Conservation (phyloP, 2,888 invertebrate species). For the Fragum whitleyi region DNA sequence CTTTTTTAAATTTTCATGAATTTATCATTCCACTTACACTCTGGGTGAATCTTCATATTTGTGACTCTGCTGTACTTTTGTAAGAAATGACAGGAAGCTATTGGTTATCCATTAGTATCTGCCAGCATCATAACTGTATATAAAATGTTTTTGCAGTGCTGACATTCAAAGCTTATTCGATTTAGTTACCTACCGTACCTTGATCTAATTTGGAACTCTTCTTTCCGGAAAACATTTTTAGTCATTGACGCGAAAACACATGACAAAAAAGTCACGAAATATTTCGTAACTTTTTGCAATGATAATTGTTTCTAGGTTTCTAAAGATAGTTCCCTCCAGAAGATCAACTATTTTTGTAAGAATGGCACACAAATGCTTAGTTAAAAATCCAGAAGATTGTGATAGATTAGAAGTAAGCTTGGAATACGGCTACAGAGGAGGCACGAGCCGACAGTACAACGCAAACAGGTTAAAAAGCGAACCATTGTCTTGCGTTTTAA, state of each 20-base stretch:
- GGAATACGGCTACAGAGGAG: constrained; percentile 62
- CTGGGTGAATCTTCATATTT: no score
- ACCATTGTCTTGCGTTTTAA: constrained; percentile 63
- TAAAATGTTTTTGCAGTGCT: no score
- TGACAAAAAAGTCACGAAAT: neutral
- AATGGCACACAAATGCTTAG: constrained; percentile 17
- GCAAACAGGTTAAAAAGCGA: constrained; percentile 73
- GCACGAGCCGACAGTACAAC: constrained; percentile 66
- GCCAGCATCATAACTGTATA: no score
- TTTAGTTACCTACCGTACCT: neutral
- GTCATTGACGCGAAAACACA: constrained; percentile 8
- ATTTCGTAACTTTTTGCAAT: neutral
- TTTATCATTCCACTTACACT: no score
- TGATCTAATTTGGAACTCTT: neutral
- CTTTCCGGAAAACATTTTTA: neutral
- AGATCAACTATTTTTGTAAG: neutral
- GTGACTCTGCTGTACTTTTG: no score
- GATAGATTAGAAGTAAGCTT: constrained; percentile 69
- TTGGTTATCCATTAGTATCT: no score
- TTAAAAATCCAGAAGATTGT: constrained; percentile 13
- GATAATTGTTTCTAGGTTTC: neutral
- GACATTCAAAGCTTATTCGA: no score
- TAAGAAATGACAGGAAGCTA: no score
- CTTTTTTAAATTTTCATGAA: no score
- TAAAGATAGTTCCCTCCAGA: neutral